Conservation (phyloP, 2,888 invertebrate genomes). For the Aspidiotus rigidus region DNA sequence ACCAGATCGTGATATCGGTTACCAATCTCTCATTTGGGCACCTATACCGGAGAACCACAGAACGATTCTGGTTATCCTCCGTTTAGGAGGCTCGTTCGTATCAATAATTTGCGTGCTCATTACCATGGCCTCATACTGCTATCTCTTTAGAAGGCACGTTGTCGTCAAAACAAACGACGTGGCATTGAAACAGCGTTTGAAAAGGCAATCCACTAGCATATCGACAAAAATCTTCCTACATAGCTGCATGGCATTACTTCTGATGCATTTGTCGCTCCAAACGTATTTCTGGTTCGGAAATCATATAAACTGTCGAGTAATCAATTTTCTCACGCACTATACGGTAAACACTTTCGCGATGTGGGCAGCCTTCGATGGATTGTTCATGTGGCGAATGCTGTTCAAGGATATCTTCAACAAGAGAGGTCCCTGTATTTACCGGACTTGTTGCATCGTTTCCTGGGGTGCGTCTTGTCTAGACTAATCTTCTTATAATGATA, state of each 20-base stretch:
- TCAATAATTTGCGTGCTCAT: background rate
- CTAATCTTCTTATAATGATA: too few species aligned
- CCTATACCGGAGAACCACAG: background rate
- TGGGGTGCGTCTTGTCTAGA: conserved; percentile 23
- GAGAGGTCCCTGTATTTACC: conserved; percentile 10
- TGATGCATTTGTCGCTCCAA: conserved; percentile 12
- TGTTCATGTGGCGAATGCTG: conserved; percentile 27
- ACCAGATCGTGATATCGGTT: background rate
- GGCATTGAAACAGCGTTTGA: background rate
- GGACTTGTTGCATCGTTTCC: conserved; percentile 12
- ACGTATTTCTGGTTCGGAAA: background rate
- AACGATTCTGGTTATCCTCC: background rate
- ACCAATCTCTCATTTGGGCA: background rate
- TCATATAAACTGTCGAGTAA: conserved; percentile 7
- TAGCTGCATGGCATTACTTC: conserved; percentile 8
- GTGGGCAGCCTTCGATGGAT: conserved; percentile 25
- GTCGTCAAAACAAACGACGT: background rate
- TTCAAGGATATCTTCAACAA: conserved; percentile 21
- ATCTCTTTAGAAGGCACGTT: background rate
- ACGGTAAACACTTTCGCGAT: conserved; percentile 1
- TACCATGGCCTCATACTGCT: background rate
- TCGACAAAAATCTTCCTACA: conserved; percentile 25
- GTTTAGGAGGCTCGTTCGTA: background rate
- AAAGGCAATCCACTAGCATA: too few species aligned
- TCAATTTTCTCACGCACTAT: conserved; percentile 20